Base-by-base conservation (phyloP, 2,113 vertebrate genomes). In the Vireo altiloquus region DNA sequence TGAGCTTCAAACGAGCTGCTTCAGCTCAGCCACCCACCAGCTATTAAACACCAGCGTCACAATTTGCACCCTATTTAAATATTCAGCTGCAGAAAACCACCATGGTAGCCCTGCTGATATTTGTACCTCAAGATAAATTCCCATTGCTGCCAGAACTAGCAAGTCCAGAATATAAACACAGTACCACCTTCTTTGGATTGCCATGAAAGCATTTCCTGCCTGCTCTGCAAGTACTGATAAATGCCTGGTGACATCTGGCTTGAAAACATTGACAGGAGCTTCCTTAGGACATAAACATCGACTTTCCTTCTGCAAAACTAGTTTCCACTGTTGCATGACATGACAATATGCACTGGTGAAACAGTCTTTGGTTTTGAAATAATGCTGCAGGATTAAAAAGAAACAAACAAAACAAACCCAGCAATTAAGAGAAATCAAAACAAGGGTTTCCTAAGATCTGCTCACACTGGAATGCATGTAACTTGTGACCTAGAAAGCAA, bases 1-100 rank as follows among this genome's bases (percentile, higher is more conserved):
- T 6, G 30, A 85, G 87, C 95, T 95, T 95, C 90, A 95, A 92
- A 95, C 10, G 0, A 94, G 68, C 82, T 59, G 71, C 71, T 88
- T 80, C 86, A 66, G 86, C 94, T 93, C 92, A 94, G 91, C 94
- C 96, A 89, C 95, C 95, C 94, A 96, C 95, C 16, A 80, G 54
- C 80, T 83, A 21, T 39, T 86, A 59, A 86, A 83, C 60, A 30
- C 56, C 53, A 8, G 76, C 86, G 7, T 89, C 82, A 74, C 60
- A 52, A 11, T 49, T 60, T 52, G 72, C 42, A 46, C 72, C 20
- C 24, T 23, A 56, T 87, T 92, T 87, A 83, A 92, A 94, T 84
- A 47, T 60, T 80, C 77, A 81, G 82, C 72, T 92, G 68, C 64
- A 93, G 68, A 86, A 94, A 94, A 90, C 88, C 82, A 86, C 68